phyloP scores from a whole-genome alignment of 2,797 vertebrate species.

The Notamacropus eugenii region DNA sequence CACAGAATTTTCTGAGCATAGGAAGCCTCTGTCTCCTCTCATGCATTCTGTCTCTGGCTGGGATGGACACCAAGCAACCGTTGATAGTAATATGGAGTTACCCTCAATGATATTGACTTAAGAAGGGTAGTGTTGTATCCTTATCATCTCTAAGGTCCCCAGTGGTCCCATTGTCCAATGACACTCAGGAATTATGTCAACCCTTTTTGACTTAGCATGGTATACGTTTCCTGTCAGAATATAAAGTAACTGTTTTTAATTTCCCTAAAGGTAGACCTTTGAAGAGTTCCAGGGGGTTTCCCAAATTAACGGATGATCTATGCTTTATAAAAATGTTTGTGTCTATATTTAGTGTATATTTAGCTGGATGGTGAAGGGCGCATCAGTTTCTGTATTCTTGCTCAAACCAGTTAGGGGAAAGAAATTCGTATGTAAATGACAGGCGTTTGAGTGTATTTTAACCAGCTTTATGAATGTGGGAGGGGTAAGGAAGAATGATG shows the following conservation, averaged over 20 bases:
- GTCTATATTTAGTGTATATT: not conserved
- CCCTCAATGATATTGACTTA: not conserved
- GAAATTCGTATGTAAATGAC: not conserved
- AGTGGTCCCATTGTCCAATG: not conserved
- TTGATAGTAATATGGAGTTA: not conserved
- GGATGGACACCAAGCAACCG: not conserved
- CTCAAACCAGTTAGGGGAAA: not conserved
- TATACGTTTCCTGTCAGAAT: not conserved
- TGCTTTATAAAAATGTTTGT: not conserved
- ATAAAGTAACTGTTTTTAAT: not conserved
- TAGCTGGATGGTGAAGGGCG: not conserved
- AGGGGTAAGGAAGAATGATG: not conserved
- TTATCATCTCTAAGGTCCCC: not conserved
- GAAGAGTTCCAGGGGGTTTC: not conserved
- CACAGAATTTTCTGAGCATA: not conserved
- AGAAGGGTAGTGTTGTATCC: not conserved
- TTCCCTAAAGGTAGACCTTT: not conserved
- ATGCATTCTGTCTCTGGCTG: not conserved
- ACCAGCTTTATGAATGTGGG: not conserved
- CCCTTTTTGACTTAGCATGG: not conserved
- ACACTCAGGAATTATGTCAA: slow-evolving; percentile 8
- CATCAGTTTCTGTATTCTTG: not conserved
- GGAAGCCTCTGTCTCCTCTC: not conserved
- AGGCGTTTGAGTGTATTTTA: not conserved
- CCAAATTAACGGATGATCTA: not conserved